Evolutionary conservation across 2,888 invertebrate genomes (phyloP).

Genomic region (Ecliptopera silaceata): DNA sequence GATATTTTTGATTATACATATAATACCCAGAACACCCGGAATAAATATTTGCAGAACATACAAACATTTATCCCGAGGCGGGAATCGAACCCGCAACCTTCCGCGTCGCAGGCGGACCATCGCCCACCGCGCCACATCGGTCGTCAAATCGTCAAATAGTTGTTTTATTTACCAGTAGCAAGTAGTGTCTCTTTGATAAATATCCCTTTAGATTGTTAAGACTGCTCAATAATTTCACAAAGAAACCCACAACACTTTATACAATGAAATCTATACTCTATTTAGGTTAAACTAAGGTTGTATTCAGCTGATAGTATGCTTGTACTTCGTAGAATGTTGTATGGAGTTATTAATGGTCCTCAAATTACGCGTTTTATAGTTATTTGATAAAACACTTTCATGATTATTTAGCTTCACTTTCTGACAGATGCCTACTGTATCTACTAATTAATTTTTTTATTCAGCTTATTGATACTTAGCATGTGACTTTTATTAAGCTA

Average conservation of each 20-base stretch:
- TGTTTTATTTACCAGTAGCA: constrained; percentile 81
- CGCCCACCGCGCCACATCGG: too few species aligned
- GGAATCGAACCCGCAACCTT: too few species aligned
- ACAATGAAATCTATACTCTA: constrained; percentile 46
- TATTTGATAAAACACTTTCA: constrained; percentile 80
- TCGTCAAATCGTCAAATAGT: too few species aligned
- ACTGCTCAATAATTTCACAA: constrained; percentile 77
- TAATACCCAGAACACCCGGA: too few species aligned
- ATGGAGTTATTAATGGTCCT: constrained; percentile 75
- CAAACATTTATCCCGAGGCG: too few species aligned
- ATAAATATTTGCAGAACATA: too few species aligned
- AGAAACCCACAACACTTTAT: constrained; percentile 57
- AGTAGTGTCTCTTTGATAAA: constrained; percentile 81
- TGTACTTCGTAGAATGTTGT: constrained; percentile 46
- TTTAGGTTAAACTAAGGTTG: constrained; percentile 34
- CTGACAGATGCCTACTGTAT: constrained; percentile 71
- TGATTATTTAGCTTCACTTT: constrained; percentile 76
- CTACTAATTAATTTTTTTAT: constrained; percentile 59
- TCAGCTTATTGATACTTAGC: neutral
- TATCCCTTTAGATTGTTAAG: constrained; percentile 80
- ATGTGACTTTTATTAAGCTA: too few species aligned
- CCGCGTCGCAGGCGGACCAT: too few species aligned
- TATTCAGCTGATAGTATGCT: constrained; percentile 29
- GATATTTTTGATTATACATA: too few species aligned
- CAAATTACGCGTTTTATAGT: constrained; percentile 77